Base-by-base conservation (phyloP, 2,113 vertebrate genomes). In the Poecilia latipinna region DNA sequence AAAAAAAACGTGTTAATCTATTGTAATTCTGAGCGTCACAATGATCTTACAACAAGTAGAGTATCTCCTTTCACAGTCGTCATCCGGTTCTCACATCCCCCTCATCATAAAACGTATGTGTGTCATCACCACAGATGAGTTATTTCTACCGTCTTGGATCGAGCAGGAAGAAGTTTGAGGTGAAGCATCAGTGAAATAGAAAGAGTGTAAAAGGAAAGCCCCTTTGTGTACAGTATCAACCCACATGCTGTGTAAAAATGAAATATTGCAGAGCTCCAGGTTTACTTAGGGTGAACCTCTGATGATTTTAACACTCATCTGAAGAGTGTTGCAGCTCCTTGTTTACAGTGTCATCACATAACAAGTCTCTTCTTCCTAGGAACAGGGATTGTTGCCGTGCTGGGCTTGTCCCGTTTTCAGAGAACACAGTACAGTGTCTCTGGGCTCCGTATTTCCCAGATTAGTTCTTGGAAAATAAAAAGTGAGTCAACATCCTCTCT, bases 401-500 rank as follows among this genome's bases (percentile, higher is more conserved):
- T 67, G 1, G 19, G 62, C 19, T 48, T 63, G 8, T 31, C 70
- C 29, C 70, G 70, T 82, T 79, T 79, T 79, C 78, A 81, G 39
- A 63, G 82, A 91, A 80, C 44, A n/a, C 0, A 19, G 63, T 78
- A 84, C 88, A 83, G 80, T 83, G 85, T 91, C 82, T 87, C 77
- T 44, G 72, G 61, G 65, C 83, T 82, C 82, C 87, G 65, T 84
- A 54, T 71, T 75, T 88, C 88, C 91, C 91, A 87, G 83, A 67
- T 61, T 39, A 3, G 64, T 64, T 88, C 65, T 85, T 77, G 73
- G 77, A 91, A 72, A 71, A 72, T 39, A 51, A 60, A 61, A 4
- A 32, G 83, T 90, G 91, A 93, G 88, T 94, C 91, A 92, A 93
- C 91, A 86, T 94, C 93, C 93, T 89, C 74, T 88, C 72, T 79